These are phyloP conservation scores for Cryptotermes secundus DNA, from an alignment of 1,140 invertebrate genomes.

Conservation along the genomic window DNA sequence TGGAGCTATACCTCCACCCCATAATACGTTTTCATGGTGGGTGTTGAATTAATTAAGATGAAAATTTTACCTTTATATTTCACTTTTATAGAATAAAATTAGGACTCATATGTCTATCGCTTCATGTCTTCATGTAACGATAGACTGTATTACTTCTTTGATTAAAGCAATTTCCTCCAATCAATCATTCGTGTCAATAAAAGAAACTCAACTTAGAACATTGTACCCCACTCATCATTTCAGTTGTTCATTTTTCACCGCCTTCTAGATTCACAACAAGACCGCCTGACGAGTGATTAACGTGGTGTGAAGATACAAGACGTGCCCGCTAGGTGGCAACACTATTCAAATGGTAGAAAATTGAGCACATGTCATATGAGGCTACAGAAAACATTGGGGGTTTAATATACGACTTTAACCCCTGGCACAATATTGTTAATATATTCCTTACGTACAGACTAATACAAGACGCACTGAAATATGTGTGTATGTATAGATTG, in stretches of 20 bases:
- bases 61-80: too few relatives aligned
- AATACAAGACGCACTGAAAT: too few relatives aligned
- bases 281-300: constrained; percentile 27
- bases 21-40: too few relatives aligned
- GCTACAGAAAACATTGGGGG: neutral
- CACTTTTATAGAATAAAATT: too few relatives aligned
- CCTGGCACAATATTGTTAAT: neutral
- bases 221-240: neutral
- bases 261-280: constrained; percentile 22
- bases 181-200: neutral
- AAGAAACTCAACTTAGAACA: neutral
- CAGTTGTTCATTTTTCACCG: constrained; percentile 6
- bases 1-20: too few relatives aligned
- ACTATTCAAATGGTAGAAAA: neutral
- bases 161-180: neutral
- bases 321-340: constrained; percentile 22
- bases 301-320: constrained; percentile 26
- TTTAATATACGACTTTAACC: neutral
- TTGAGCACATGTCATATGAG: neutral
- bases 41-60: too few relatives aligned
- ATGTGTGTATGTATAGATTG: too few relatives aligned
- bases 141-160: too few relatives aligned
- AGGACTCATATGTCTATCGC: too few relatives aligned
- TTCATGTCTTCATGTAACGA: too few relatives aligned
- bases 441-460: neutral